Base-by-base conservation (phyloP, 1,140 invertebrate genomes). In the Bombyx mandarina region DNA sequence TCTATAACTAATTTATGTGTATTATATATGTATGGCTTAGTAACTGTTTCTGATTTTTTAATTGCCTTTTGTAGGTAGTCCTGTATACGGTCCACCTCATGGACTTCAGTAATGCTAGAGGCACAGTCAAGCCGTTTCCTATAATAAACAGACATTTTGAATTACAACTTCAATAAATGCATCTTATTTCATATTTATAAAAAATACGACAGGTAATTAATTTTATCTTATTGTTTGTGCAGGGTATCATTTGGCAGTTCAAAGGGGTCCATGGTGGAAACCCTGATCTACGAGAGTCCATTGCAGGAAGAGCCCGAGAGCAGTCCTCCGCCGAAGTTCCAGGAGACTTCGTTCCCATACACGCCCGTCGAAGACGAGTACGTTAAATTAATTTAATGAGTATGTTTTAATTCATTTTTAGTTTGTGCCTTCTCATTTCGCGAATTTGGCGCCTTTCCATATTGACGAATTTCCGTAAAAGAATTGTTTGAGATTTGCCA, bases 211-310 rank as follows among this genome's bases (percentile, higher is more conserved):
- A 35, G 2, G 26, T 5, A 35, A 5, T 3, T 35, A 35, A 35
- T 35, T 35, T 35, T 35, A 35, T 35, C 2, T 35, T 69, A 52
- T 48, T 64, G 35, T 61, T 35, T 68, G 58, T 89, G 4, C 90
- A 96, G 96, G 89, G 96, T 97, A 55, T 97, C 95, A 44, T 97
- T 97, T 83, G 96, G 95, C 51, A 96, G 95, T 75, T 96, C 95
- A 63, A 97, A 97, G 88, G 95, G 95, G 56, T 96, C 95, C n/a
- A 97, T 97, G 95, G 95, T 97, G 45, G 96, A 97, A 88, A 97
- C 96, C 12, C 89, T 97, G 45, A 95, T 97, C 58, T 97, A 95
- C 84, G 95, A 97, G 86, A 96, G 93, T 63, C 92, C 91, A 50
- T 90, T 94, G 56, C 88, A 91, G 65, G 93, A 93, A 80, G 92